Evolutionary conservation across 2,888 invertebrate species (phyloP), one percentile per base, ranked within the genome.

Genomic region (Cheilosia variabilis): DNA sequence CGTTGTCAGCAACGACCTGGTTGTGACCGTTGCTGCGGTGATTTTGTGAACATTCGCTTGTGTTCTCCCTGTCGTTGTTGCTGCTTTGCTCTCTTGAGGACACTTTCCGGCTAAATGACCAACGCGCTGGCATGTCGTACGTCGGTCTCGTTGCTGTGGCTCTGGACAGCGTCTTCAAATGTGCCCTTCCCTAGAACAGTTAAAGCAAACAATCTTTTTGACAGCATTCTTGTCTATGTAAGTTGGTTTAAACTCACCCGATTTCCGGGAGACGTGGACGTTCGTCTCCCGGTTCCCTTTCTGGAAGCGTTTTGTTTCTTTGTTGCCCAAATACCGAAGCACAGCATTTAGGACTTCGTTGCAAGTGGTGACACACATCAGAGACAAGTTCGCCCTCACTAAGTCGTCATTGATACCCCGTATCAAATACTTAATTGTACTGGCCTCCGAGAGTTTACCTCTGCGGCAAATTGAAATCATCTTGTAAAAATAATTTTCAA

Each of bases 311-410:
- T 47, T 63, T 31, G 15, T 27, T 15, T 22, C 22, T 2, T 22
- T 22, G 34, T 50, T 47, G 13, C 31, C 19, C 13, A 31, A 63
- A 63, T 47, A 63, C 31, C 45, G 24, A 2, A 24, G 41, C 13
- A 63, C 47, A 63, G 63, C 47, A 47, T 45, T 63, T 9, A 19
- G 63, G n/a, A 47, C 47, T 13, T 63, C 47, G 17, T 63, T 63
- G 63, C 47, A 47, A 31, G 31, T 63, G n/a, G 62, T 45, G 45
- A 62, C 27, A n/a, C 5, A 62, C 27, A 62, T 27, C 45, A 62
- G 62, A 4, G 22, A 62, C 24, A 17, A 17, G 24, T 45, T 57
- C n/a, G 34, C 57, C 34, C 3, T 34, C 15, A n/a, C 53, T 27
- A 53, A 27, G 15, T 53, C 53, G 27, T 53, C 27, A 15, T 53